Evolutionary conservation across 2,888 invertebrate species (phyloP).

Genomic region (Caprella mutica): DNA sequence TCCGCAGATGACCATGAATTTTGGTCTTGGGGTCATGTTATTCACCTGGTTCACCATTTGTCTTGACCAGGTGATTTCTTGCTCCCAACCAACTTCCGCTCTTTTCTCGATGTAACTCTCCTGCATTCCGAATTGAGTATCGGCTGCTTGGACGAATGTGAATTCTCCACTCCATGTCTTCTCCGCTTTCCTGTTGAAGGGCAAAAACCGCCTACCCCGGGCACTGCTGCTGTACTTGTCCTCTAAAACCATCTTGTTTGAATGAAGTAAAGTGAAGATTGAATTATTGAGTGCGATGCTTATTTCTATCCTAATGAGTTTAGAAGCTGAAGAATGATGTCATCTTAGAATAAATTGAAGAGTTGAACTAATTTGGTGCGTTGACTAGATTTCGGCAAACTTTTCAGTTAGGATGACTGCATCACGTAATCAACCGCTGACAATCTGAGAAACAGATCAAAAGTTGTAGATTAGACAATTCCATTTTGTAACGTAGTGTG

Average conservation of each 20-base stretch:
- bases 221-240: slow-evolving; percentile 9
- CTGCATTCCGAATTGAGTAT: slow-evolving; percentile 46
- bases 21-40: slow-evolving; percentile 42
- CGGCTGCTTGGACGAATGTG: slow-evolving; percentile 45
- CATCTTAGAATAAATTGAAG: no score
- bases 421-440: no score
- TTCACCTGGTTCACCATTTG: slow-evolving; percentile 42
- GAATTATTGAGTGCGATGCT: no score
- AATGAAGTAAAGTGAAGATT: no score
- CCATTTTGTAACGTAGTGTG: no score
- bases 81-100: slow-evolving; percentile 39
- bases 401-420: no score
- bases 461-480: no score
- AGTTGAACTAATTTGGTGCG: no score
- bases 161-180: slow-evolving; percentile 42
- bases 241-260: slow-evolving; percentile 2
- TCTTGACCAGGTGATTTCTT: slow-evolving; percentile 41
- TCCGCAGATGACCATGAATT: slow-evolving; percentile 45
- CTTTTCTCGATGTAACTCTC: slow-evolving; percentile 36
- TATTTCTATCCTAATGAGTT: no score
- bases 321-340: no score
- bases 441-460: no score
- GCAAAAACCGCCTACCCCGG: slow-evolving; percentile 7
- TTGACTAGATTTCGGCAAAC: no score
- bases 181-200: slow-evolving; percentile 30